phyloP scores from a whole-genome alignment of 2,113 vertebrate genomes.

The Oriolus oriolus region DNA sequence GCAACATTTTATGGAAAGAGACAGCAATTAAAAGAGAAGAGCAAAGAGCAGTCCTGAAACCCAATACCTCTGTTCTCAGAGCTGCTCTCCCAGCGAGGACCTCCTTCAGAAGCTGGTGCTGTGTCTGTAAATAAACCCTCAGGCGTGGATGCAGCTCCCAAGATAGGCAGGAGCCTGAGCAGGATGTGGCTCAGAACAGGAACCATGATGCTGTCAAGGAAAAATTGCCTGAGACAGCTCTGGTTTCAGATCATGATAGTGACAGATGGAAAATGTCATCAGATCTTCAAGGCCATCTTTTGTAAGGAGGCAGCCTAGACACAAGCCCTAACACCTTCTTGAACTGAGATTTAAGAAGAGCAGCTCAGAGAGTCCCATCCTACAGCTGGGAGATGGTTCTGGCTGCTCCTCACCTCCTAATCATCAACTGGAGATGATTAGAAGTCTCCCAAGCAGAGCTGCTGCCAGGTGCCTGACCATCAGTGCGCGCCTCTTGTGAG shows the following conservation, averaged over 20 bases:
- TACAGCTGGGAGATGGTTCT: not conserved
- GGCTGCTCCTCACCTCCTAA: not conserved
- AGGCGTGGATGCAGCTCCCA: not conserved
- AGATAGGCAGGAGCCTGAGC: not conserved
- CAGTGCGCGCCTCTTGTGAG: rapidly evolving
- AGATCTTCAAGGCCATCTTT: not conserved
- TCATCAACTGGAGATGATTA: not conserved
- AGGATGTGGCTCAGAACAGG: not conserved
- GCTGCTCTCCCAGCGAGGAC: not conserved
- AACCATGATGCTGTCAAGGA: not conserved
- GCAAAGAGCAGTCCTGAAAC: conserved; percentile 22
- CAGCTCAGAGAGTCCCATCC: not conserved
- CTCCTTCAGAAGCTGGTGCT: not conserved
- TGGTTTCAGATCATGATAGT: not conserved
- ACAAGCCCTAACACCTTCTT: not conserved
- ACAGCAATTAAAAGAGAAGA: conserved; percentile 41
- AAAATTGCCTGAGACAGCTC: not conserved
- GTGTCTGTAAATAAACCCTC: conserved; percentile 14
- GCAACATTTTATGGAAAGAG: conserved; percentile 33
- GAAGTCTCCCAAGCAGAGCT: not conserved
- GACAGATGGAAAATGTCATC: conserved; percentile 24
- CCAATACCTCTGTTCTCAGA: not conserved
- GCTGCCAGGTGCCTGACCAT: not conserved
- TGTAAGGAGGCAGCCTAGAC: not conserved
- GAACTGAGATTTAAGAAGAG: not conserved